Evolutionary conservation across 2,797 vertebrate species (phyloP).

Genomic region (Cyclopterus lumpus): DNA sequence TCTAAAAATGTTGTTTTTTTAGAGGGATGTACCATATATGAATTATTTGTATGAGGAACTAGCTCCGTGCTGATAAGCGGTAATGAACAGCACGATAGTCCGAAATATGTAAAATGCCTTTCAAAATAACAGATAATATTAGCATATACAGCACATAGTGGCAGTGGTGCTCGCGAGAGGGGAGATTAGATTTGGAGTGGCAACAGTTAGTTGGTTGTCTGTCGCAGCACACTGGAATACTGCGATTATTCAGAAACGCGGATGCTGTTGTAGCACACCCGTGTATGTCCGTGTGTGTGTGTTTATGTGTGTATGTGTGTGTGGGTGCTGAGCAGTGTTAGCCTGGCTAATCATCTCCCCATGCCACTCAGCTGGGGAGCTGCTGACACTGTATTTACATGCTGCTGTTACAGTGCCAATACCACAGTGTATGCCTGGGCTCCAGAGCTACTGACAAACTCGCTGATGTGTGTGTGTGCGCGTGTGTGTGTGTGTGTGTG

Average conservation of each 20-base stretch:
- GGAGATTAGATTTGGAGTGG: constrained; percentile 69
- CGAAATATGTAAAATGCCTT: constrained; percentile 52
- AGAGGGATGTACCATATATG: constrained; percentile 2
- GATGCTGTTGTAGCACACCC: constrained; percentile 35
- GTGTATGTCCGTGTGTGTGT: constrained; percentile 35
- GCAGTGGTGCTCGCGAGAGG: constrained; percentile 5
- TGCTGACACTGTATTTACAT: constrained; percentile 94
- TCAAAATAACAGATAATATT: constrained; percentile 74
- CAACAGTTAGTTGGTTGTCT: constrained; percentile 69
- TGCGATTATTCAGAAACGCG: constrained; percentile 90
- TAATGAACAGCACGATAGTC: constrained; percentile 51
- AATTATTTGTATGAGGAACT: constrained; percentile 21
- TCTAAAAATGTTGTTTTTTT: background rate
- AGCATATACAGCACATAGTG: constrained; percentile 58
- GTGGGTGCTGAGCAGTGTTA: constrained; percentile 43
- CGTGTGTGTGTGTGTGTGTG: constrained; percentile 20
- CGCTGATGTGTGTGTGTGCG: constrained; percentile 18
- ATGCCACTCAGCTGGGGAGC: constrained; percentile 93
- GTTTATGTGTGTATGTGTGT: constrained; percentile 22
- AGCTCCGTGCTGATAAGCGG: constrained; percentile 46
- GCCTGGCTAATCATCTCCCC: constrained; percentile 93
- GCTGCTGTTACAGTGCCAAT: constrained; percentile 56
- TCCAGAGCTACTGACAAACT: constrained; percentile 47
- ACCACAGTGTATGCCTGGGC: constrained; percentile 41
- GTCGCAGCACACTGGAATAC: constrained; percentile 86